phyloP scores from a whole-genome alignment of 1,140 invertebrate species.

The Temnothorax longispinosus region DNA sequence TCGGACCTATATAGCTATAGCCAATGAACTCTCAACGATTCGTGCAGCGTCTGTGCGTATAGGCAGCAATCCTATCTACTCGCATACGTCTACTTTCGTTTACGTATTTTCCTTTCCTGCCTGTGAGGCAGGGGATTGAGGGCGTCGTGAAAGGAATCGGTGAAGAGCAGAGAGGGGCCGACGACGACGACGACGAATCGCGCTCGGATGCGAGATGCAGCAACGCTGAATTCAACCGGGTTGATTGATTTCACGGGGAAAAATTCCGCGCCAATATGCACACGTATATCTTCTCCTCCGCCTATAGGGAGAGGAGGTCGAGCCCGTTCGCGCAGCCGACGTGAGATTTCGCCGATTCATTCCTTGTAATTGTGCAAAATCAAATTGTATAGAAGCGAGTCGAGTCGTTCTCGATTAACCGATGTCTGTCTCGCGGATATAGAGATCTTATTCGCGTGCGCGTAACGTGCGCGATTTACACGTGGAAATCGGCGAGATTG shows the following conservation, averaged over 20 bases:
- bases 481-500: not conserved
- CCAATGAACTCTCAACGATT: conserved; percentile 60
- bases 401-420: conserved; percentile 25
- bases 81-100: conserved; percentile 68
- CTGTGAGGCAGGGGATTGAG: conserved; percentile 66
- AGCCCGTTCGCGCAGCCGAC: not conserved
- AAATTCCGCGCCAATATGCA: conserved; percentile 60
- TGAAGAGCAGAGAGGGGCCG: conserved; percentile 61
- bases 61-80: conserved; percentile 61
- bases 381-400: conserved; percentile 7
- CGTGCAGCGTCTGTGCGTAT: conserved; percentile 41
- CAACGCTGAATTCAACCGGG: conserved; percentile 61
- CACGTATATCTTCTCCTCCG: conserved; percentile 43
- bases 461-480: not conserved
- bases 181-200: conserved; percentile 49
- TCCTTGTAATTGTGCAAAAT: conserved; percentile 35
- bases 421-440: not conserved
- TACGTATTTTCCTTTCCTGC: conserved; percentile 66
- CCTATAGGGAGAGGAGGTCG: not conserved
- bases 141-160: conserved; percentile 70
- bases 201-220: conserved; percentile 30
- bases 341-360: conserved; percentile 31
- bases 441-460: not conserved
- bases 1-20: conserved; percentile 39
- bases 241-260: conserved; percentile 66